A percentile compares a stretch with the other conserved stretches of the same genome.
These are phyloP conservation scores for Sphyrna mokarran DNA, from an alignment of 2,113 vertebrate genomes.

Conservation along the genomic window DNA sequence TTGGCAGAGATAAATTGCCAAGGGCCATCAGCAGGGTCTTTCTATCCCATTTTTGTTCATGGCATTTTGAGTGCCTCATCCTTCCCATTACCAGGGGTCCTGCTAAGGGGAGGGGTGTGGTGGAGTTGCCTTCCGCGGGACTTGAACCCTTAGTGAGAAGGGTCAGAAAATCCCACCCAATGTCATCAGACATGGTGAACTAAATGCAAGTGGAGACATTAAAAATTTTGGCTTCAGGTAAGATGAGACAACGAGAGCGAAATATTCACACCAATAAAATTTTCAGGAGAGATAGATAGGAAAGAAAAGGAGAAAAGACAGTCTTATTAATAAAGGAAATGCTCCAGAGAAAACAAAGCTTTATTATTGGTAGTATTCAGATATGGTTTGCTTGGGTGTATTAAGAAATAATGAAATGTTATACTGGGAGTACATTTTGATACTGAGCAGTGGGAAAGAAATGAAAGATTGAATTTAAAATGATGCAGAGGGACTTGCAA, in stretches of 20 bases:
- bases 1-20: no score
- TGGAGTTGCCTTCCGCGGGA: no score
- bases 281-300: background rate
- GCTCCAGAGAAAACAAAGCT: background rate
- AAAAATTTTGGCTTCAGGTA: background rate
- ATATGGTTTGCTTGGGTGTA: background rate
- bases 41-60: no score
- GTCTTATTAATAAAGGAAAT: background rate
- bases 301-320: background rate
- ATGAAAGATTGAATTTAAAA: background rate
- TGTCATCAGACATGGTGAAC: background rate
- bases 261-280: background rate
- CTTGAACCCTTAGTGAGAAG: no score
- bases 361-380: background rate
- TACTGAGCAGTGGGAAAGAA: background rate
- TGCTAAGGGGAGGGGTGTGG: no score
- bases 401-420: background rate
- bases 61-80: no score
- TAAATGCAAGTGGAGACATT: background rate
- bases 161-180: no score
- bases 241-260: background rate
- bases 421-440: background rate
- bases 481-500: background rate
- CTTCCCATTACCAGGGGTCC: no score
- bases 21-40: no score